Evolutionary conservation across 2,888 invertebrate species (phyloP), one percentile per base, ranked within the genome.

Genomic region (Xanthia togata): DNA sequence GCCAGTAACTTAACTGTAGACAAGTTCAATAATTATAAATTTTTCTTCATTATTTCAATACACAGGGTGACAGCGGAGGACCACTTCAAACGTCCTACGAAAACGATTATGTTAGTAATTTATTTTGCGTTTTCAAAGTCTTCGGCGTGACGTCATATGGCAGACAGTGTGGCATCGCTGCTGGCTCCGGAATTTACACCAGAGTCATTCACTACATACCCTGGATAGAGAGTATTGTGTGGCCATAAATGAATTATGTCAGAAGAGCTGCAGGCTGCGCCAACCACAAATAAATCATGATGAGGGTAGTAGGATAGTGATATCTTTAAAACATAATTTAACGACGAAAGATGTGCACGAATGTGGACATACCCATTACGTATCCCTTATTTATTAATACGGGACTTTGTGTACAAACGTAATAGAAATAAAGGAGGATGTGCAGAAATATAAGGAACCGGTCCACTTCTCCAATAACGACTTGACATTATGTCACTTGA

Each of bases 151-250:
- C 80, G 20, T 80, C 80, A 76, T 76, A 38, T 2, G 80, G 80
- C 14, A 62, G 67, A 11, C 57, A 70, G 8, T 80, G 80, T 23
- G 79, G 80, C 5, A 26, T 79, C 26, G n/a, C 75, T 31, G 41
- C 26, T 20, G 17, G 70, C 11, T 57, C 80, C 9, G 79, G 79
- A 1, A 59, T 80, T 14, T 80, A 80, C 62, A 79, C 80, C 35
- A 80, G 79, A 17, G 64, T 79, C 26, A 55, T 26, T 4, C 11
- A 76, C 31, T 81, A 76, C 5, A 23, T 81, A 23, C 79, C 80
- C 0, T 81, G 80, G 80, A 79, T 81, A 31, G 79, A 79, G 31
- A 81, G 68, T 23, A 26, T 81, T 5, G 80, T 81, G 8, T 81
- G 80, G 80, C 80, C 80, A 17, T 80, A 47, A 67, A 50, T 65